Base-by-base conservation (phyloP, 2,113 vertebrate species). In the Bostrychus sinensis region DNA sequence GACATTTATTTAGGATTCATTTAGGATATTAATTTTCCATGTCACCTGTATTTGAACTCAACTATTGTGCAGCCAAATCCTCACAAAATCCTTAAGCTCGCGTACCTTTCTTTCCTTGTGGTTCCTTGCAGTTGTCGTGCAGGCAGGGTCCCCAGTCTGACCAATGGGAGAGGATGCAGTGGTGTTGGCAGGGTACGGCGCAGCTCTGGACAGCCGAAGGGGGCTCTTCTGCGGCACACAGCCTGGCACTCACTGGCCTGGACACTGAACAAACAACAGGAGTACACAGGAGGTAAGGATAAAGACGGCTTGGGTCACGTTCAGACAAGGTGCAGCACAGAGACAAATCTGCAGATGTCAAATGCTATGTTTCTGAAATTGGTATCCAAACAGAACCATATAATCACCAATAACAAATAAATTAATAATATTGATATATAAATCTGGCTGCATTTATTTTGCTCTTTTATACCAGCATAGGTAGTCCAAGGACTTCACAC, bases 71-170 rank as follows among this genome's bases (percentile, higher is more conserved):
- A 46, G 0, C 5, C 45, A 48, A 11, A 48, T 7, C 22, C 4
- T 12, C 20, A 23, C 43, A n/a, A n/a, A n/a, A n/a, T n/a, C n/a
- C 13, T 14, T 11, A 11, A 22, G 11, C 28, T 16, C 36, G 17
- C 72, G 12, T 76, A 89, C 97, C 96, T 97, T 93, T 96, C 48
- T 86, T 93, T 20, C 92, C 94, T 5, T 93, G 94, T 58, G 59
- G 91, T 53, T 95, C 92, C n/a, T 67, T 90, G 76, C 97, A 98
- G 92, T 91, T 92, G 78, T 98, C 96, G 0, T 89, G 89, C 34
- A 93, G 43, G 59, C 97, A 99, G 42, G 84, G 64, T 1, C 94
- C 92, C 97, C 97, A 99, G 8, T 62, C 38, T 0, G 92, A 92
- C 97, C 97, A 99, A 41, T 79, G 61, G 6, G 95, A 95, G 12